phyloP scores from a whole-genome alignment of 1,140 invertebrate species.

The Pentalonia nigronervosa region DNA sequence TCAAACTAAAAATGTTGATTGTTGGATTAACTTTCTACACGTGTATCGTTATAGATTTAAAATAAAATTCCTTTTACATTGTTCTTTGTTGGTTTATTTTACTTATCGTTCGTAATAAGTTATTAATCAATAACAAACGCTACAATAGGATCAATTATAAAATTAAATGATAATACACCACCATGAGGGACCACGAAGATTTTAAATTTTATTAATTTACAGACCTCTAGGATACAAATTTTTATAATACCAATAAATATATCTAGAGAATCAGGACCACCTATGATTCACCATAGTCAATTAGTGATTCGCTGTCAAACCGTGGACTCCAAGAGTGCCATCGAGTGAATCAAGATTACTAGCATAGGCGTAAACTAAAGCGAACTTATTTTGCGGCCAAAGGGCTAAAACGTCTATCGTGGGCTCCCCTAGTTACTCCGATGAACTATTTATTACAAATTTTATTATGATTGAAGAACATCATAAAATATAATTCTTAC shows the following conservation, averaged over 20 bases:
- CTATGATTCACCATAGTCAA: neutral
- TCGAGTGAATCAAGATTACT: neutral
- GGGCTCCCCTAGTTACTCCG: too few relatives aligned
- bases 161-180: neutral
- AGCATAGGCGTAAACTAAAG: neutral
- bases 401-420: neutral
- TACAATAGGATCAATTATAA: neutral
- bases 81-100: neutral
- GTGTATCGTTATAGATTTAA: neutral
- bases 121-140: neutral
- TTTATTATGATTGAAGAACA: neutral
- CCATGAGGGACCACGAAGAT: neutral
- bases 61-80: neutral
- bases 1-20: slow-evolving; percentile 11
- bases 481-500: neutral
- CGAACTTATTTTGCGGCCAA: neutral
- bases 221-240: neutral
- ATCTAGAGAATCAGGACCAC: neutral
- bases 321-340: neutral
- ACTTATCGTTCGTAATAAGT: neutral
- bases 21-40: neutral
- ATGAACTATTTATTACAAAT: too few relatives aligned
- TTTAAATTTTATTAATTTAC: neutral
- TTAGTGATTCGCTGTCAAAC: neutral
- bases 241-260: neutral